Evolutionary conservation across 1,140 invertebrate genomes (phyloP).

Genomic region (Patella vulgata): DNA sequence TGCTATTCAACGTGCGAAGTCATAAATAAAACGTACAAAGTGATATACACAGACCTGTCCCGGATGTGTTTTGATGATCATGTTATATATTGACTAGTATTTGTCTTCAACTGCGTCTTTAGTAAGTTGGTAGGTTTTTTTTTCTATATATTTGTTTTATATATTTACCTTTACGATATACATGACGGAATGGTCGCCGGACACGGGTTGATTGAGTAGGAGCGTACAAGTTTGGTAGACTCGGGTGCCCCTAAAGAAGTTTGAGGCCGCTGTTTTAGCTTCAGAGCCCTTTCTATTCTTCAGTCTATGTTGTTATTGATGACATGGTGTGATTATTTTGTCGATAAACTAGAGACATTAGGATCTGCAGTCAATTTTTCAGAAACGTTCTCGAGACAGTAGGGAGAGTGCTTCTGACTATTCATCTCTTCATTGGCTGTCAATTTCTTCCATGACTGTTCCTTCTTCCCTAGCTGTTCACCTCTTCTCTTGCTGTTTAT

Average conservation of each 20-base stretch:
- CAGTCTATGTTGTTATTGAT: background rate
- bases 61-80: too few relatives aligned
- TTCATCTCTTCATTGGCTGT: background rate
- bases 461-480: conserved; percentile 1
- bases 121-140: too few relatives aligned
- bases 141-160: too few relatives aligned
- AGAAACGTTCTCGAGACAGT: background rate
- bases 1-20: too few relatives aligned
- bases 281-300: conserved; percentile 1
- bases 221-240: too few relatives aligned
- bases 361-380: background rate
- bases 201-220: too few relatives aligned
- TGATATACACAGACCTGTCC: too few relatives aligned
- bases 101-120: too few relatives aligned
- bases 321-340: background rate
- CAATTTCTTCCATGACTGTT: background rate
- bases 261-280: conserved; percentile 1
- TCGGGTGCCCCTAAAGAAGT: conserved; percentile 1
- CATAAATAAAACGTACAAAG: too few relatives aligned
- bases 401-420: background rate
- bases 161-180: too few relatives aligned
- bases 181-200: too few relatives aligned
- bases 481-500: background rate
- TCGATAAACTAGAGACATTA: background rate
- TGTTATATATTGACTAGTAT: too few relatives aligned